Evolutionary conservation across 2,888 invertebrate species (phyloP).

Genomic region (Trissoscelio sp.): DNA sequence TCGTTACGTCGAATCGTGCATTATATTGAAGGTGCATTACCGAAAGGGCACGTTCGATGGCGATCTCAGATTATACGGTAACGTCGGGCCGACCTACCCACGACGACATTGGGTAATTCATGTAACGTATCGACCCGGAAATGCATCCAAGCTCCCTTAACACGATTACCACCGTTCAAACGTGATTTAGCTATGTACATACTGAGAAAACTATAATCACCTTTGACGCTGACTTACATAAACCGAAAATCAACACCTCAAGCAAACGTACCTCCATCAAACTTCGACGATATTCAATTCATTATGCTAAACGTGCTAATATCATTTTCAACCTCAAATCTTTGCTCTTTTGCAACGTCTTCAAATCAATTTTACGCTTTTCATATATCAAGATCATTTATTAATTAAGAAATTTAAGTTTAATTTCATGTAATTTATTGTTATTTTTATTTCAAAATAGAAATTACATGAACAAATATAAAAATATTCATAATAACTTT

Average conservation of each 20-base stretch:
- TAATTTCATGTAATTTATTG: too few species aligned
- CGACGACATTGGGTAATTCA: slow-evolving; percentile 73
- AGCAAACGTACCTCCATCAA: slow-evolving; percentile 52
- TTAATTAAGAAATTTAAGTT: too few species aligned
- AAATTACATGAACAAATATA: too few species aligned
- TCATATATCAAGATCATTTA: too few species aligned
- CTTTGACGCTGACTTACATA: slow-evolving; percentile 55
- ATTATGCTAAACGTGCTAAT: slow-evolving; percentile 51
- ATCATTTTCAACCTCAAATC: slow-evolving; percentile 24
- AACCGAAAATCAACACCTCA: slow-evolving; percentile 61
- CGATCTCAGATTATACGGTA: slow-evolving; percentile 72
- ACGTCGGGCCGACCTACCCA: slow-evolving; percentile 69
- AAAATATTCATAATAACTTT: too few species aligned
- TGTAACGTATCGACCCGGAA: slow-evolving; percentile 70
- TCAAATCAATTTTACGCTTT: too few species aligned
- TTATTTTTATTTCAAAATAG: too few species aligned
- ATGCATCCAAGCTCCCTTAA: slow-evolving; percentile 64
- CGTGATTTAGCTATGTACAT: slow-evolving; percentile 64
- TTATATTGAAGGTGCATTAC: slow-evolving; percentile 71
- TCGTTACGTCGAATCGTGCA: slow-evolving; percentile 68
- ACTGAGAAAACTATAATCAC: slow-evolving; percentile 65
- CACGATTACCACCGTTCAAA: slow-evolving; percentile 64
- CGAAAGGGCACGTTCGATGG: slow-evolving; percentile 68
- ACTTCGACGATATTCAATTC: slow-evolving; percentile 53
- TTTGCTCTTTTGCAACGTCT: too few species aligned